Evolutionary conservation across 2,888 invertebrate species (phyloP).

Genomic region (Endomychus coccineus): DNA sequence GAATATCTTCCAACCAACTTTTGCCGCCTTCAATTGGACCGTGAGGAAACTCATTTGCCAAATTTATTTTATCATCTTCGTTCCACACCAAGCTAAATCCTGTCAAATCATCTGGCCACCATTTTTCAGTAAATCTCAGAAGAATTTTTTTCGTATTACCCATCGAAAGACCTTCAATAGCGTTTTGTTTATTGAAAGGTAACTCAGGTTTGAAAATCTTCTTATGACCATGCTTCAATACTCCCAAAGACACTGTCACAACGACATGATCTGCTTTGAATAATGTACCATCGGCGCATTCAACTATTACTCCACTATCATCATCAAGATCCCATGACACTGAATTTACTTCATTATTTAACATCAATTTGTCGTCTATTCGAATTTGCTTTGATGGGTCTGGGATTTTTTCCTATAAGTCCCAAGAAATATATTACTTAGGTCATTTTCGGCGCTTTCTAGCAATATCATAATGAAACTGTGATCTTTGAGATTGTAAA

Average conservation of each 20-base stretch:
- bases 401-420: background rate
- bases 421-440: background rate
- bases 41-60: constrained; percentile 1
- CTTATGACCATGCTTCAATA: constrained; percentile 22
- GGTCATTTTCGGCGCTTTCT: too few relatives aligned
- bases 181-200: constrained; percentile 27
- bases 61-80: constrained; percentile 17
- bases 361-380: background rate
- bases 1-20: constrained; percentile 53
- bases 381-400: background rate
- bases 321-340: too few relatives aligned
- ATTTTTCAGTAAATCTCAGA: constrained; percentile 21
- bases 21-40: constrained; percentile 18
- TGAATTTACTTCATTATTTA: constrained; percentile 32
- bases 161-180: constrained; percentile 24
- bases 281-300: constrained; percentile 43
- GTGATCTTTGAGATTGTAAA: too few relatives aligned
- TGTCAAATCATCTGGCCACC: constrained; percentile 20
- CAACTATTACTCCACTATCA: too few relatives aligned
- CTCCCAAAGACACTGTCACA: constrained; percentile 44
- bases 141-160: constrained; percentile 25
- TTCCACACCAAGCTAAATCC: constrained; percentile 22
- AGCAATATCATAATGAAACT: too few relatives aligned
- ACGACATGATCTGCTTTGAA: constrained; percentile 55
- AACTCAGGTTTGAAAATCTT: background rate